phyloP scores from a whole-genome alignment of 2,113 vertebrate species.

The Amia ocellicauda region DNA sequence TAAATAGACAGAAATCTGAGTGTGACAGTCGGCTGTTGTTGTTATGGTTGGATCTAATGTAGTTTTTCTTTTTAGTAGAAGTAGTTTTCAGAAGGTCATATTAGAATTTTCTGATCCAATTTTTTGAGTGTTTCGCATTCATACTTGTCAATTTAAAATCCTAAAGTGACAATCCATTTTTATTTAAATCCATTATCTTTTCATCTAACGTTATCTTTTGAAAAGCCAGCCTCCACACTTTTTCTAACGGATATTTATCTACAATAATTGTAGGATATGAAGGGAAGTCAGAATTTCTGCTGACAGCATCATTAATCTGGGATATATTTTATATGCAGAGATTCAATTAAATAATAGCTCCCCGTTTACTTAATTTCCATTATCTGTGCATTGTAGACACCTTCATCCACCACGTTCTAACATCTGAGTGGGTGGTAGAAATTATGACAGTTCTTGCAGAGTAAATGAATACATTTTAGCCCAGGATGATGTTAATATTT shows the following conservation, averaged over 20 bases:
- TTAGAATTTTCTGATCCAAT: not conserved
- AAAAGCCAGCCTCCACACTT: not conserved
- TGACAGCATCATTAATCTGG: not conserved
- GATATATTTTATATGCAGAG: not conserved
- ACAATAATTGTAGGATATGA: not conserved
- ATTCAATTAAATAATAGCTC: conserved; percentile 2
- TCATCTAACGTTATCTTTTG: not conserved
- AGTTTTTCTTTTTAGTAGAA: too few relatives aligned
- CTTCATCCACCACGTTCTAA: not conserved
- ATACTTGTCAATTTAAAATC: not conserved
- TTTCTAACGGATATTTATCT: not conserved
- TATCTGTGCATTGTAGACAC: not conserved
- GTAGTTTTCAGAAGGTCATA: too few relatives aligned
- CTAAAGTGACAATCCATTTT: not conserved
- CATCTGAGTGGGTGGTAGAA: not conserved
- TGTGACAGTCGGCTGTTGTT: too few relatives aligned
- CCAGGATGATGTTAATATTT: not conserved
- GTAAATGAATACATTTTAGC: conserved; percentile 6
- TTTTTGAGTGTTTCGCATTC: not conserved
- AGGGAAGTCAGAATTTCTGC: conserved; percentile 1
- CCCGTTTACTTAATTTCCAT: conserved; percentile 2
- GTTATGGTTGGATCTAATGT: too few relatives aligned
- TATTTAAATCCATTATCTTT: not conserved
- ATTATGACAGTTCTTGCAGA: not conserved
- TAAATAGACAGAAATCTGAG: too few relatives aligned